These are phyloP conservation scores for Myotis vivesi DNA, from an alignment of 2,797 vertebrate species.

Conservation along the genomic window DNA sequence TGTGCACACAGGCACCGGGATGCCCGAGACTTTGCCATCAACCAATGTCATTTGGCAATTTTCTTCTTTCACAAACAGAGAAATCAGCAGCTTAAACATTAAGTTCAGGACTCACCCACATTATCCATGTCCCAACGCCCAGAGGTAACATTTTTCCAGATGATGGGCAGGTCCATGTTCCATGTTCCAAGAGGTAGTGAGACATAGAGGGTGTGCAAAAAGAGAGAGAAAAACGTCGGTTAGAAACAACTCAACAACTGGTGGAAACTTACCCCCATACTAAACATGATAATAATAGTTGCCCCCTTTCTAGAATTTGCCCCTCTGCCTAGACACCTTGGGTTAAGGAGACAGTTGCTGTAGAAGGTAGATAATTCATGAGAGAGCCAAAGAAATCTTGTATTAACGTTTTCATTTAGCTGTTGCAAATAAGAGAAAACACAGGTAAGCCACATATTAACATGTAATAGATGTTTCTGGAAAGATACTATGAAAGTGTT, in stretches of 20 bases:
- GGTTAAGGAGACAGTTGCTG: neutral
- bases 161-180: constrained; percentile 58
- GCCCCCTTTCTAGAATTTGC: neutral
- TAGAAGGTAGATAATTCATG: neutral
- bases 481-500: constrained; percentile 37
- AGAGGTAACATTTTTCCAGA: neutral
- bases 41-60: constrained; percentile 4
- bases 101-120: constrained; percentile 82
- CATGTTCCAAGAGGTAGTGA: constrained; percentile 50
- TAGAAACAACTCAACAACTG: constrained; percentile 62
- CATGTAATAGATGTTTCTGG: constrained; percentile 5
- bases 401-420: neutral
- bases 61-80: neutral
- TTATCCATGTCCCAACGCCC: constrained; percentile 30
- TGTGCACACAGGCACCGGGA: neutral
- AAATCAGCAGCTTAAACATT: constrained; percentile 40
- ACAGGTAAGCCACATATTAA: neutral
- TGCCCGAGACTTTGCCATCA: neutral
- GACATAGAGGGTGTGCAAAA: constrained; percentile 14
- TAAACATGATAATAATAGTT: neutral
- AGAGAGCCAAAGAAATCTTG: neutral
- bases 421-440: constrained; percentile 25
- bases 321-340: neutral
- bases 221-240: constrained; percentile 58
- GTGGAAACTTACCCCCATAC: neutral